These are phyloP conservation scores for Mormyrus iriodes DNA, from an alignment of 2,113 vertebrate genomes.

Conservation along the genomic window DNA sequence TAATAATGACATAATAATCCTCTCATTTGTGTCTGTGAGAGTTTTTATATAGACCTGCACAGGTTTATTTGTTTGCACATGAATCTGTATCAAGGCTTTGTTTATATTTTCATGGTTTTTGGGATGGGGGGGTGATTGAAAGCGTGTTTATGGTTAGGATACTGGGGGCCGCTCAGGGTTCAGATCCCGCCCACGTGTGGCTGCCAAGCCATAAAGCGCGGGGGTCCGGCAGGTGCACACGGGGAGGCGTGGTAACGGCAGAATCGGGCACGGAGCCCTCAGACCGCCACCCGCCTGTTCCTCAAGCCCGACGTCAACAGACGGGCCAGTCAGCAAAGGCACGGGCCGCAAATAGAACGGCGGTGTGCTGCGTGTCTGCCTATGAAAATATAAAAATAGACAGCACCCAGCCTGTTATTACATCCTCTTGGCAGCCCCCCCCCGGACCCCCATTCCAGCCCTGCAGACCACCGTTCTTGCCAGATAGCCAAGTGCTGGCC, in stretches of 20 bases:
- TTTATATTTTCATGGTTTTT: background rate
- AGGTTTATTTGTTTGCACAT: background rate
- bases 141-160: background rate
- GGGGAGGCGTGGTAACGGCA: background rate
- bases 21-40: background rate
- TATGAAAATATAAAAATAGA: slow-evolving; percentile 46
- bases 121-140: background rate
- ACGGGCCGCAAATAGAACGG: background rate
- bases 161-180: background rate
- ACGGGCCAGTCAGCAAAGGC: background rate
- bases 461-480: slow-evolving; percentile 44
- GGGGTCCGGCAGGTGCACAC: background rate
- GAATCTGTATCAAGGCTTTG: background rate
- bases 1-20: slow-evolving; percentile 8
- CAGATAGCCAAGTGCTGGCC: slow-evolving; percentile 43
- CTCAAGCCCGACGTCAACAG: background rate
- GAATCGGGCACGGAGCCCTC: background rate
- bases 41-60: background rate
- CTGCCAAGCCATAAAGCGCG: background rate
- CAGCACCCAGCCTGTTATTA: slow-evolving; percentile 34
- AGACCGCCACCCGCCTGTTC: background rate
- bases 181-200: background rate
- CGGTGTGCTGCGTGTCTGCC: slow-evolving; percentile 5
- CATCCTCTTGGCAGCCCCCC: slow-evolving; percentile 40
- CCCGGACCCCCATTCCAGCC: background rate